Base-by-base conservation (phyloP, 2,113 vertebrate genomes). In the Apistogramma diplotaenia region DNA sequence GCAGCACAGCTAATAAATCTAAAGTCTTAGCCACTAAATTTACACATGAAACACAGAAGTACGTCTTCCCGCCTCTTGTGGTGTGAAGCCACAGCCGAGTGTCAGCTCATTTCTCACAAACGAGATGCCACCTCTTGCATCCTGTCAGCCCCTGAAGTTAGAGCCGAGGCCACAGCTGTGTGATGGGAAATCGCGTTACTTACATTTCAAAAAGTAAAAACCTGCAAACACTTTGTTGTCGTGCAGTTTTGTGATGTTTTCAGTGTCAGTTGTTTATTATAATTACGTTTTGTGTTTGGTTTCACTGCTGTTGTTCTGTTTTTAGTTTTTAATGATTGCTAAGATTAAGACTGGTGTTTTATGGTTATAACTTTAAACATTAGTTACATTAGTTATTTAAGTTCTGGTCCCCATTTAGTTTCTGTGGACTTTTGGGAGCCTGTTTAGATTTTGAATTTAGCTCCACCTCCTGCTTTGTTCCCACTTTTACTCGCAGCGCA, bases 31-130 rank as follows among this genome's bases (percentile, higher is more conserved):
- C 25, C n/a, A 6, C 5, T 19, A 43, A 35, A 77, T 77, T 13
- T 3, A 54, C 1, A 18, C 13, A 23, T 6, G 8, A 37, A 25
- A 74, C 11, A 54, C 23, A 54, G 10, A 79, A 62, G 61, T 73
- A 23, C 23, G 21, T 1, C 3, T 7, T 8, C 2, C 0, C 5
- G 0, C 0, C 5, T 46, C 19, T 70, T 49, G 13, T 56, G 23
- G 37, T 6, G 56, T 8, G 25, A 77, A 85, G 51, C 79, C 59
- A 61, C 65, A 51, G 12, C 1, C 8, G 18, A 13, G n/a, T n/a
- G 53, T 29, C 12, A 65, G 5, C 9, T 1, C 0, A 4, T 54
- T 71, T 84, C 51, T 57, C 74, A 72, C 9, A 37, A 1, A 35
- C 0, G 0, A 46, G 7, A 31, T 3, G 0, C 21, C 18, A 5